Evolutionary conservation across 2,113 vertebrate species (phyloP).

Genomic region (Pyrgilauda ruficollis): DNA sequence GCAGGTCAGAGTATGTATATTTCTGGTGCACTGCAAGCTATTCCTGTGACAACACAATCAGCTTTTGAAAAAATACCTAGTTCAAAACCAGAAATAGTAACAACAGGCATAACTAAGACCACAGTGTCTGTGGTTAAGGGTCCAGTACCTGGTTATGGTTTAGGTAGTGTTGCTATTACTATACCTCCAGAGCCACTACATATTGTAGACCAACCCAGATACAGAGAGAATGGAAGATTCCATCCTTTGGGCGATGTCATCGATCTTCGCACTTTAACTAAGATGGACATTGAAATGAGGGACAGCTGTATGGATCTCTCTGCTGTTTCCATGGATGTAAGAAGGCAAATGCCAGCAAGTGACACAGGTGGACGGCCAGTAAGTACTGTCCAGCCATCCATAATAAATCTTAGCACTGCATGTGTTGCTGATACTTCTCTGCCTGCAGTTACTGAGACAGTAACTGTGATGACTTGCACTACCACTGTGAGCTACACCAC

Average conservation of each 20-base stretch:
- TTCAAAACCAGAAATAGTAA: conserved; percentile 78
- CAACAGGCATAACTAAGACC: conserved; percentile 79
- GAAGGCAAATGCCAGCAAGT: conserved; percentile 74
- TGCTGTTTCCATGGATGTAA: conserved; percentile 75
- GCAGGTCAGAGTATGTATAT: conserved; percentile 76
- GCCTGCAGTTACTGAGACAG: conserved; percentile 78
- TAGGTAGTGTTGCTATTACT: conserved; percentile 69
- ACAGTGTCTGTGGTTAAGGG: conserved; percentile 78
- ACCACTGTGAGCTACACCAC: conserved; percentile 77
- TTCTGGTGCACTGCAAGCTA: conserved; percentile 77
- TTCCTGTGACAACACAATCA: conserved; percentile 75
- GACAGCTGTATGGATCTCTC: conserved; percentile 83
- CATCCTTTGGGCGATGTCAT: conserved; percentile 84
- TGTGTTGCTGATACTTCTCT: conserved; percentile 75
- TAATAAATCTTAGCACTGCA: conserved; percentile 89
- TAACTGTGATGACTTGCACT: conserved; percentile 82
- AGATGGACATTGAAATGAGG: conserved; percentile 78
- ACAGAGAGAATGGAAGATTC: conserved; percentile 82
- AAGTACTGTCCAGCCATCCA: conserved; percentile 88
- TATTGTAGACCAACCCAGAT: conserved; percentile 68
- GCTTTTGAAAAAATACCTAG: conserved; percentile 69
- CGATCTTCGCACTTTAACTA: conserved; percentile 87
- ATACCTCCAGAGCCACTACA: conserved; percentile 74
- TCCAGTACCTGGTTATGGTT: conserved; percentile 67
- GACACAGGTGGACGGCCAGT: conserved; percentile 79